phyloP scores from a whole-genome alignment of 2,797 vertebrate species.

The Antennarius maculatus region DNA sequence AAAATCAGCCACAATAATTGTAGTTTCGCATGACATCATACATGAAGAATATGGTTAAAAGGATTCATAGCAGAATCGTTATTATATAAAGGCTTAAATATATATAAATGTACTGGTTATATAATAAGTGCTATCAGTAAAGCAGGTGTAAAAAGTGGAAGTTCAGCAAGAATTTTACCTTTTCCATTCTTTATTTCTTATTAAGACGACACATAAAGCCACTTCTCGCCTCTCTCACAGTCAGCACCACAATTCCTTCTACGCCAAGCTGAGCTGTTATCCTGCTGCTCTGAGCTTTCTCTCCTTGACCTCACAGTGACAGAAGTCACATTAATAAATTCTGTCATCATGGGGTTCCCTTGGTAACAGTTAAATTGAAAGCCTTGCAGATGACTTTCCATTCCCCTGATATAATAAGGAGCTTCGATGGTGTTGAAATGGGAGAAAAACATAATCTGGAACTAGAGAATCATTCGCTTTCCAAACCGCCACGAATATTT shows the following conservation, averaged over 20 bases:
- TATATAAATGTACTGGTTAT: neutral
- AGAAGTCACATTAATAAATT: constrained; percentile 15
- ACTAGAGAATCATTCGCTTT: neutral
- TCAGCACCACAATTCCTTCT: constrained; percentile 9
- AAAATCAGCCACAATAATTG: constrained; percentile 39
- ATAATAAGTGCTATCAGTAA: neutral
- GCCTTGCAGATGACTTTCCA: constrained; percentile 10
- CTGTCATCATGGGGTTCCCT: constrained; percentile 21
- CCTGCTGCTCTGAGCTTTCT: constrained; percentile 18
- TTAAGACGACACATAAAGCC: constrained; percentile 6
- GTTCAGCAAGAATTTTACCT: neutral
- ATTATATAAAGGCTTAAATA: constrained; percentile 7
- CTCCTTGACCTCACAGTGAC: constrained; percentile 2
- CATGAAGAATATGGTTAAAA: constrained; percentile 23
- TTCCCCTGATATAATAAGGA: constrained; percentile 6
- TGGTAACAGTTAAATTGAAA: constrained; percentile 6
- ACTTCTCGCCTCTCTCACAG: constrained; percentile 10
- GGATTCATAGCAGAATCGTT: constrained; percentile 17
- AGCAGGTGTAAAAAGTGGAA: neutral
- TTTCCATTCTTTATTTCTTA: neutral
- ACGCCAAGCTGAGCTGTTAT: constrained; percentile 19
- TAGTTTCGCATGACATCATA: constrained; percentile 46
- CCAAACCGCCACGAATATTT: neutral
- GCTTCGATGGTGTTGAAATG: neutral
- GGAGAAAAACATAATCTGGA: neutral